Evolutionary conservation across 2,797 vertebrate genomes (phyloP), one percentile per base, ranked within the genome.

Genomic region (Dendrocincla tyrannina): DNA sequence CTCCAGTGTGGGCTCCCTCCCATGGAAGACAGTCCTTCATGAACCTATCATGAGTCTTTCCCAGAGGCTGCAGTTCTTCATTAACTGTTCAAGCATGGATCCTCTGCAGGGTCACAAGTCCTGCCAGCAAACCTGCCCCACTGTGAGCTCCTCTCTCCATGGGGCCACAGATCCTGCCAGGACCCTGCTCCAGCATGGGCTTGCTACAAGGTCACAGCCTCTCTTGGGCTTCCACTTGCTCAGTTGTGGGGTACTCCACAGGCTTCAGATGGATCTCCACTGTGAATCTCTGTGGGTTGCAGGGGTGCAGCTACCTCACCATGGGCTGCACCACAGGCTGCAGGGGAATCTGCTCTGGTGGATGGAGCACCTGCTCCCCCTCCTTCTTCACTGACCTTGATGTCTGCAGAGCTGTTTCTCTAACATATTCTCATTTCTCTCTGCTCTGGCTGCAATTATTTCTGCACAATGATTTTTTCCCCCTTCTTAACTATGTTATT

Each of bases 321-420:
- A 1, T 28, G 11, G 4, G 10, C 49, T 42, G 22, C 32, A n/a
- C 11, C 11, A 19, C 0, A 0, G 37, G 16, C 24, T 59, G 50
- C 16, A 8, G 25, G 33, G 20, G 10, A 78, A 32, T 52, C 58
- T 52, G 30, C 33, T 66, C 30, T 28, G 8, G 50, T 12, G 7
- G 9, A 17, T 66, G 18, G 33, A 72, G n/a, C 33, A 47, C 13
- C 56, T 46, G 30, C 46, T 72, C 62, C 35, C 75, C 3, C 50
- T 52, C 24, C 46, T 78, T 76, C 49, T 82, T 17, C 52, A 41
- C 18, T 72, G 37, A 23, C 44, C 10, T 39, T 64, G 8, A 10
- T 64, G 20, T 39, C n/a, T 76, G 44, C 50, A 46, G 24, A 70
- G 44, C 52, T 52, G 14, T 68, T 75, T 68, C 24, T 58, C 17